Base-by-base conservation (phyloP, 2,797 vertebrate species). In the Mormyrops attenuatus region DNA sequence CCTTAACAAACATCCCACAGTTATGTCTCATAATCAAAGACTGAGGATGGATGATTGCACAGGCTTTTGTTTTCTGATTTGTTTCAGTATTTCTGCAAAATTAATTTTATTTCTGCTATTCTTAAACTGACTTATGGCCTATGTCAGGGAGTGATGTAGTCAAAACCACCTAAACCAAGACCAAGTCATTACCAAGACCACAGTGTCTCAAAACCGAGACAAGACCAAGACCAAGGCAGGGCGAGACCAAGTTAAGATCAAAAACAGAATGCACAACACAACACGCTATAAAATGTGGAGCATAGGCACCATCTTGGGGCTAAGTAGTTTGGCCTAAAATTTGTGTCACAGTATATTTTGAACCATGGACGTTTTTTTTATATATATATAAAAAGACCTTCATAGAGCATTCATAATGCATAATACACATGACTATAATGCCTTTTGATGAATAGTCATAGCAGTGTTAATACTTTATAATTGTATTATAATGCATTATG, bases 41-140 rank as follows among this genome's bases (percentile, higher is more conserved):
- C 17, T 93, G 92, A 90, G 91, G 88, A 89, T 84, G 91, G 55
- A 88, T 89, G 89, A 88, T 91, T 93, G 93, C 89, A 34, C 89
- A 89, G 90, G 93, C 91, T 91, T 90, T 91, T 92, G 89, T 92
- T 92, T 90, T 91, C 85, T 90, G 92, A 93, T 92, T 95, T 94
- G 93, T 94, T 94, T 91, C 92, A 92, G 91, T 26, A 5, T 88
- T 91, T 92, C 90, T 92, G 49, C 5, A 57, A 8, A 30, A 22
- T 22, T 17, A 57, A 49, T 57, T 13, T 49, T 84, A 17, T 80
- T 80, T 41, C 34, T 41, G 15, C 34, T 50, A n/a, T 49, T 3
- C 20, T 26, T 85, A 50, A 9, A 50, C 22, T 85, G 44, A 11
- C 49, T 55, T 53, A 55, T 55, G 85, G 22, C n/a, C 22, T 8